These are phyloP conservation scores for Orussus abietinus DNA, from an alignment of 1,140 invertebrate genomes.

Conservation along the genomic window DNA sequence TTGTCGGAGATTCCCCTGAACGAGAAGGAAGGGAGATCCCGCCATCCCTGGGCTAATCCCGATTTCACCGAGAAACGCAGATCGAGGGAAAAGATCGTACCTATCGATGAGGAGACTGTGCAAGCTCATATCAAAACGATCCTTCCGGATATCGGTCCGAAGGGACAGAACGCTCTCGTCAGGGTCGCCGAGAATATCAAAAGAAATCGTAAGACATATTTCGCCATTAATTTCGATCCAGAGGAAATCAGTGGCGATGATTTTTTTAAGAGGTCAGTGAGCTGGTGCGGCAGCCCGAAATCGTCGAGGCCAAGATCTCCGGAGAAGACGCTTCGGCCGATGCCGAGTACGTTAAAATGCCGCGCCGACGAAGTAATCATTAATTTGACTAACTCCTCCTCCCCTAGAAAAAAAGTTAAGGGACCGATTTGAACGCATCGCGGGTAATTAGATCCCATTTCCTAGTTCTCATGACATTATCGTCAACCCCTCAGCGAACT, in stretches of 20 bases:
- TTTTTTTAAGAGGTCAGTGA: constrained; percentile 12
- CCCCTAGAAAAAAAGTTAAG: too few relatives aligned
- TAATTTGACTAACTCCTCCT: too few relatives aligned
- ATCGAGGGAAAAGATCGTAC: constrained; percentile 11
- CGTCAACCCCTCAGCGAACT: too few relatives aligned
- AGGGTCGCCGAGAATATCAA: constrained; percentile 6
- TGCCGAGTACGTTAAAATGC: too few relatives aligned
- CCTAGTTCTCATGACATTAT: too few relatives aligned
- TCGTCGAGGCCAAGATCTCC: neutral
- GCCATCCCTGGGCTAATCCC: constrained; percentile 10
- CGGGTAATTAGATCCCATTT: too few relatives aligned
- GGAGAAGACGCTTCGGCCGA: neutral
- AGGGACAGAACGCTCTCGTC: too few relatives aligned
- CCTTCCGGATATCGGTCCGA: constrained; percentile 16
- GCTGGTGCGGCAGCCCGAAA: constrained; percentile 7
- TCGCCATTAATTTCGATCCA: too few relatives aligned
- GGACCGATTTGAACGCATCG: too few relatives aligned
- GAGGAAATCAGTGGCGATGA: neutral
- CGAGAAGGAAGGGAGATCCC: too few relatives aligned
- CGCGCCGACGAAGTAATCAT: too few relatives aligned
- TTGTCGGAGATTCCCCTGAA: too few relatives aligned
- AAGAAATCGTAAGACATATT: constrained; percentile 18
- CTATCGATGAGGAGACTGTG: constrained; percentile 14
- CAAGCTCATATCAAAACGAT: constrained; percentile 20
- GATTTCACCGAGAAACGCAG: constrained; percentile 14